These are phyloP conservation scores for Halcyon leucocephala DNA, from an alignment of 2,797 vertebrate genomes.

Conservation along the genomic window DNA sequence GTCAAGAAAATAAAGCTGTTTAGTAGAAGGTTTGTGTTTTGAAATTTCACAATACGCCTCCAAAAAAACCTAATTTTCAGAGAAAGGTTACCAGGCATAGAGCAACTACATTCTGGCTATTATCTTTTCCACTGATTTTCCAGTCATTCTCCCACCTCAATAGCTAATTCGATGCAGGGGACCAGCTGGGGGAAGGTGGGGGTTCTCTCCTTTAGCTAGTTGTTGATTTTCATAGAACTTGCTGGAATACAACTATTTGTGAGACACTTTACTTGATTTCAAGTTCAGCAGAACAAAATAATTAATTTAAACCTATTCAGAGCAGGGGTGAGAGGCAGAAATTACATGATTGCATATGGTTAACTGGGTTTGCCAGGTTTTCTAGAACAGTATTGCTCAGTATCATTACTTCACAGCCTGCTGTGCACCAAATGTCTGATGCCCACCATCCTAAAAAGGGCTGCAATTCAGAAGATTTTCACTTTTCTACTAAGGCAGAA, in stretches of 20 bases:
- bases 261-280: neutral
- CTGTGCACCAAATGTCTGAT: slow-evolving; percentile 57
- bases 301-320: neutral
- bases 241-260: neutral
- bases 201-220: neutral
- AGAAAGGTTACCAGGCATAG: neutral
- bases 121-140: neutral
- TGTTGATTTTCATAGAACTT: neutral
- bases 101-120: neutral
- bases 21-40: neutral
- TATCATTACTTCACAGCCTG: slow-evolving; percentile 25
- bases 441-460: neutral
- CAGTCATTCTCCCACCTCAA: neutral
- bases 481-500: neutral
- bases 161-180: neutral
- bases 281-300: neutral
- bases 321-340: slow-evolving; percentile 11
- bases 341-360: neutral
- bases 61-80: neutral
- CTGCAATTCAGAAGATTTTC: neutral
- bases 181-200: neutral
- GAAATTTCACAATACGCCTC: neutral
- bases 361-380: slow-evolving; percentile 36
- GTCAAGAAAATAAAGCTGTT: slow-evolving; percentile 27
- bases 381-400: neutral